Evolutionary conservation across 2,888 invertebrate species (phyloP).

Genomic region (Amitus sp.): DNA sequence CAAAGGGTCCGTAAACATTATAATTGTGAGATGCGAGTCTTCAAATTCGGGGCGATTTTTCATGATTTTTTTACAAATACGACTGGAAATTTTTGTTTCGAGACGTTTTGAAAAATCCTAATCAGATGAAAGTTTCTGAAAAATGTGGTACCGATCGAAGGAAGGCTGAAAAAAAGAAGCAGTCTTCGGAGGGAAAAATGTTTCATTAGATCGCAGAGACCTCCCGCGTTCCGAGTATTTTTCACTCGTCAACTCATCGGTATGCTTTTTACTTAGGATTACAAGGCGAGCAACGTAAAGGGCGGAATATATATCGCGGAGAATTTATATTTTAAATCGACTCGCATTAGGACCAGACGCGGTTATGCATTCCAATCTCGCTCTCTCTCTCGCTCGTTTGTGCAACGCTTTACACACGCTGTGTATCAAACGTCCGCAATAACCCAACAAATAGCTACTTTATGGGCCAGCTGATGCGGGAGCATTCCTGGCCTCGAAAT

Average conservation of each 20-base stretch:
- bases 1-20: no score
- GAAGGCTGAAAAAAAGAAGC: no score
- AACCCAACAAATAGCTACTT: conserved; percentile 61
- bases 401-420: conserved; percentile 45
- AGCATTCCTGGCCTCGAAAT: conserved; percentile 48
- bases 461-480: conserved; percentile 48
- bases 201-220: conserved; percentile 32
- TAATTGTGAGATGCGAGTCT: no score
- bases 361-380: conserved; percentile 29
- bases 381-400: conserved; percentile 29
- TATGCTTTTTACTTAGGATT: conserved; percentile 46
- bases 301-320: conserved; percentile 47
- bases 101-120: no score
- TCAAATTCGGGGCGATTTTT: no score
- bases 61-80: no score
- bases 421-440: conserved; percentile 58
- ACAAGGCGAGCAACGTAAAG: conserved; percentile 45
- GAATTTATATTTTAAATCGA: conserved; percentile 62
- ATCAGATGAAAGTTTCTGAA: no score
- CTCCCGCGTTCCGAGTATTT: conserved; percentile 33
- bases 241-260: conserved; percentile 39
- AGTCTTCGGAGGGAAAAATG: no score
- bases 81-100: no score
- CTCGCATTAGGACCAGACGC: conserved; percentile 51
- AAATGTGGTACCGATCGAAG: no score